A percentile compares a stretch with the other conserved stretches of the same genome.
phyloP scores from a whole-genome alignment of 2,113 vertebrate genomes.

The Gasterosteus aculeatus region DNA sequence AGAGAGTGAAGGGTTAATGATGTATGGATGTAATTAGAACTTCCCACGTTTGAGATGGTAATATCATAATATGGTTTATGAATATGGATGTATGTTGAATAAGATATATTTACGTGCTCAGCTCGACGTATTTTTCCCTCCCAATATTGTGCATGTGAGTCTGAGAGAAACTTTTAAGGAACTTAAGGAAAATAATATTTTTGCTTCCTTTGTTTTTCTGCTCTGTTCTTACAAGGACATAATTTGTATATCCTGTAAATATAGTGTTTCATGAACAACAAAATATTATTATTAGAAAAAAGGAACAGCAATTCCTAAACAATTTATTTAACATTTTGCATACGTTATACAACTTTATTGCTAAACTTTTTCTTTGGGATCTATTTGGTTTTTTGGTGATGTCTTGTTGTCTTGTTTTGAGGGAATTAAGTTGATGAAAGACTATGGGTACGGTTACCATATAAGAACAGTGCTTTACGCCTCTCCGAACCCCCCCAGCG shows the following conservation, averaged over 20 bases:
- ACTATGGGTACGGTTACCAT: not conserved
- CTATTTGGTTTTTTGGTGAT: too few species aligned
- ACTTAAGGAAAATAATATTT: not conserved
- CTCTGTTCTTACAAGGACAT: not conserved
- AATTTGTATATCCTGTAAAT: not conserved
- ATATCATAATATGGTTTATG: not conserved
- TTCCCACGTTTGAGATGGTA: not conserved
- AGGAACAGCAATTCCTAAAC: not conserved
- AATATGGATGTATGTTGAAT: not conserved
- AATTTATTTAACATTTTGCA: not conserved
- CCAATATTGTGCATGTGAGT: not conserved
- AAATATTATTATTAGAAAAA: too few species aligned
- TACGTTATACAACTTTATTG: not conserved
- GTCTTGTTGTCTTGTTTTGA: too few species aligned
- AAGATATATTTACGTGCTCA: not conserved
- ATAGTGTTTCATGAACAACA: not conserved
- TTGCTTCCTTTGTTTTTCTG: not conserved
- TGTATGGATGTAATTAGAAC: not conserved
- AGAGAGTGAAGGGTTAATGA: not conserved
- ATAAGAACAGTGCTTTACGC: not conserved
- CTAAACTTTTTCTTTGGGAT: not conserved
- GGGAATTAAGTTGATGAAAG: too few species aligned
- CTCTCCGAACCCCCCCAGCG: not conserved
- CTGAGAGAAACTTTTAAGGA: not conserved
- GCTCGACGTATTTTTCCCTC: not conserved